Evolutionary conservation across 2,888 invertebrate genomes (phyloP).

Genomic region (Leptinotarsa haldemani): DNA sequence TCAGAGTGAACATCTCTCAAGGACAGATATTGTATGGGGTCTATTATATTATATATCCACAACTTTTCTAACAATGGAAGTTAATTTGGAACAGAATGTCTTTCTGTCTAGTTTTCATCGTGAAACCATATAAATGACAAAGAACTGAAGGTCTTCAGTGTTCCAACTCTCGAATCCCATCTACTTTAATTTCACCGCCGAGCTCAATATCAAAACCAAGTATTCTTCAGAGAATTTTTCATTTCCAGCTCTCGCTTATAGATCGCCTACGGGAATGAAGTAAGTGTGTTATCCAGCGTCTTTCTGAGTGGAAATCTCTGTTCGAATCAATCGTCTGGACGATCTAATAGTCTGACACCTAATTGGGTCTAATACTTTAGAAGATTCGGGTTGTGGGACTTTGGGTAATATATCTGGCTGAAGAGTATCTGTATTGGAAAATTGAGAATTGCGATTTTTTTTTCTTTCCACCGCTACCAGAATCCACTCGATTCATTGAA

Average conservation of each 20-base stretch:
- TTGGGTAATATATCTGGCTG: background rate
- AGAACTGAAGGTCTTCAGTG: background rate
- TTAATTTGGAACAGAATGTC: background rate
- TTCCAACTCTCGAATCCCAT: background rate
- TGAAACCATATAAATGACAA: background rate
- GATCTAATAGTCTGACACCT: slow-evolving; percentile 27
- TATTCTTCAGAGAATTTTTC: slow-evolving; percentile 33
- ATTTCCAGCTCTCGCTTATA: slow-evolving; percentile 33
- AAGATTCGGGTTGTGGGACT: background rate
- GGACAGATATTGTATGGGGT: too few relatives aligned
- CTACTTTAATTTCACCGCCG: slow-evolving; percentile 10
- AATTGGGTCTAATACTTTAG: slow-evolving; percentile 23
- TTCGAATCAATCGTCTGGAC: slow-evolving; percentile 41
- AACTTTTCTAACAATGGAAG: too few relatives aligned
- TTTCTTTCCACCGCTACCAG: too few relatives aligned
- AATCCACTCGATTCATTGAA: too few relatives aligned
- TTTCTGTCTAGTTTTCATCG: background rate
- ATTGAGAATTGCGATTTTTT: background rate
- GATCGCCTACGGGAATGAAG: slow-evolving; percentile 31
- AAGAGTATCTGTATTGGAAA: background rate
- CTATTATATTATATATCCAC: too few relatives aligned
- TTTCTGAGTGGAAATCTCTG: slow-evolving; percentile 41
- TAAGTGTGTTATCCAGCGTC: slow-evolving; percentile 33
- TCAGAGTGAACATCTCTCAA: too few relatives aligned
- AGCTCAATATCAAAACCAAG: slow-evolving; percentile 17